These are phyloP conservation scores for Gouania willdenowi DNA, from an alignment of 2,797 vertebrate species.

Conservation along the genomic window DNA sequence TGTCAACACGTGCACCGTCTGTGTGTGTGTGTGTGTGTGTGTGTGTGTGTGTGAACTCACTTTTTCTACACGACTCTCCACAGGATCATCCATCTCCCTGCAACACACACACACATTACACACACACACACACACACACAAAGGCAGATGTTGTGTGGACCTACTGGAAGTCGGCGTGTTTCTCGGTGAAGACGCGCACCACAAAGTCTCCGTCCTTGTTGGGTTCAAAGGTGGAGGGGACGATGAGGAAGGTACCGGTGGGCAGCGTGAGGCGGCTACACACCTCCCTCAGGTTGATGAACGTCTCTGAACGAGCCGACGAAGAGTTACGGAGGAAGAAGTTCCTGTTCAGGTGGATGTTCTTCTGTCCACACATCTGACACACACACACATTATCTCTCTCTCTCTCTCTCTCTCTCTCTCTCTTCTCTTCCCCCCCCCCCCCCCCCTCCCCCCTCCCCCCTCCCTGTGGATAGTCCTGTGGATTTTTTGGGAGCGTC, in stretches of 20 bases:
- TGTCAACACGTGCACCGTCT: no score
- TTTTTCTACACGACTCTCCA: constrained; percentile 78
- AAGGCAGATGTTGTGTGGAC: background rate
- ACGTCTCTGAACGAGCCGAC: constrained; percentile 80
- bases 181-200: constrained; percentile 83
- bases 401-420: no score
- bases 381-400: background rate
- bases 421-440: no score
- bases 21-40: no score
- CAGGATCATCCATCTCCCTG: constrained; percentile 82
- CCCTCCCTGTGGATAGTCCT: no score
- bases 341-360: constrained; percentile 76
- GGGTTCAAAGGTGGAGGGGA: constrained; percentile 86
- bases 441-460: no score
- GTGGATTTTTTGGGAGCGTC: no score
- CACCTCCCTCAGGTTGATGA: constrained; percentile 84
- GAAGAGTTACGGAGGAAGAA: constrained; percentile 80
- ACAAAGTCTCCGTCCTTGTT: constrained; percentile 83
- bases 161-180: constrained; percentile 78
- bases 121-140: background rate
- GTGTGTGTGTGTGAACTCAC: no score
- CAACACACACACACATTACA: background rate
- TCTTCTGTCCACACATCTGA: constrained; percentile 73
- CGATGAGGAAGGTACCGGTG: constrained; percentile 78
- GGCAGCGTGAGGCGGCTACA: constrained; percentile 81